phyloP scores from a whole-genome alignment of 2,888 invertebrate species.

The Orchesella flavescens region DNA sequence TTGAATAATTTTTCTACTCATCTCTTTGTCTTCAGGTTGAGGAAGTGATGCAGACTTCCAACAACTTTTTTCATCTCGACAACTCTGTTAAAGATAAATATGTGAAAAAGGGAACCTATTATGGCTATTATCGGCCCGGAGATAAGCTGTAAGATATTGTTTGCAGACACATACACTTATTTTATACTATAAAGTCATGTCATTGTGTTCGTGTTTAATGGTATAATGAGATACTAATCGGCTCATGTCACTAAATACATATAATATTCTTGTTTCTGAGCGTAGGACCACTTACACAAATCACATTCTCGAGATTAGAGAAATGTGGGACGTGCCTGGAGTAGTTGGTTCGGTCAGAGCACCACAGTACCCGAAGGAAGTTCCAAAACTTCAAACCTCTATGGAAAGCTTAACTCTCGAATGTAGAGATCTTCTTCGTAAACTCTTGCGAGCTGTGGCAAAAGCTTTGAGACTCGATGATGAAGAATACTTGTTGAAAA shows the following conservation, averaged over 20 bases:
- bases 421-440: conserved; percentile 81
- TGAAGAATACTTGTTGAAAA: conserved; percentile 66
- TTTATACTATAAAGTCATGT: too few relatives aligned
- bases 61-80: conserved; percentile 47
- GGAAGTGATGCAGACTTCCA: conserved; percentile 60
- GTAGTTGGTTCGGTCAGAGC: conserved; percentile 16
- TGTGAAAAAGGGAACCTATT: conserved; percentile 56
- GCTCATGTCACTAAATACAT: neutral
- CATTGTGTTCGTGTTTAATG: neutral
- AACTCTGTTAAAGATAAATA: conserved; percentile 63
- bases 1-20: neutral
- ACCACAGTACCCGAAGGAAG: conserved; percentile 77
- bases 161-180: too few relatives aligned
- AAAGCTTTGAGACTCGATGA: conserved; percentile 53
- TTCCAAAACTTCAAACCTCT: conserved; percentile 81
- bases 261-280: too few relatives aligned
- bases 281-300: conserved; percentile 63
- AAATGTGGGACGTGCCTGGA: conserved; percentile 68
- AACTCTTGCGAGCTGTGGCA: conserved; percentile 77
- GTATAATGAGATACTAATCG: neutral
- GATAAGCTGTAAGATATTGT: conserved; percentile 59
- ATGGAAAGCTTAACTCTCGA: conserved; percentile 81
- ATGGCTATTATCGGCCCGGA: conserved; percentile 65
- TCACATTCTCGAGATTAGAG: conserved; percentile 62
- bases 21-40: conserved; percentile 46